Evolutionary conservation across 2,797 vertebrate genomes (phyloP).

Genomic region (Mastacembelus armatus): DNA sequence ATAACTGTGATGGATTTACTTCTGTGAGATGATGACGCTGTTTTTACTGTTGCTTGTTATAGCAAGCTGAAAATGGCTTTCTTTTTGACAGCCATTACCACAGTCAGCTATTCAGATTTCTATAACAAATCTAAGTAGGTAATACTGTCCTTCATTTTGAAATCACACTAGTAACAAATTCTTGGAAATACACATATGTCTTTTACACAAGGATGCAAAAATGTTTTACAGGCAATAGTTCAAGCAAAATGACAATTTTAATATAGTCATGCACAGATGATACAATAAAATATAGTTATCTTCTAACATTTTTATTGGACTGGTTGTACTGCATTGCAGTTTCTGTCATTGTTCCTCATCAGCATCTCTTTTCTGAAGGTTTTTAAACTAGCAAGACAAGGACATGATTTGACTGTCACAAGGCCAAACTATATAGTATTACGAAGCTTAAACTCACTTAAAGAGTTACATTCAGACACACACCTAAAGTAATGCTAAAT

Average conservation of each 20-base stretch:
- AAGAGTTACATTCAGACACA: neutral
- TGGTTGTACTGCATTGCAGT: no score
- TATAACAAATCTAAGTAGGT: neutral
- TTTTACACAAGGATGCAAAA: neutral
- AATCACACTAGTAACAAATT: no score
- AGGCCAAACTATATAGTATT: neutral
- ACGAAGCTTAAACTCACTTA: no score
- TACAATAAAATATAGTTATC: no score
- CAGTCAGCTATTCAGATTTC: conserved; percentile 4
- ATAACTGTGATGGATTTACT: conserved; percentile 17
- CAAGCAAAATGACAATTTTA: no score
- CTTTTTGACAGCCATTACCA: neutral
- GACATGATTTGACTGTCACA: neutral
- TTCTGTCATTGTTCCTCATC: no score
- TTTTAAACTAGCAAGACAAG: neutral
- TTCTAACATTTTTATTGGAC: no score
- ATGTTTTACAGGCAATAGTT: neutral
- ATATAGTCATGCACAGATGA: no score
- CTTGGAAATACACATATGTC: neutral
- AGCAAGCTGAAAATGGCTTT: conserved; percentile 6
- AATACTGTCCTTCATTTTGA: neutral
- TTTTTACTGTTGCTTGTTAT: conserved; percentile 3
- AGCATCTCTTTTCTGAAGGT: neutral
- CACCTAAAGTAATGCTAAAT: neutral
- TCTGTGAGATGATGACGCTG: conserved; percentile 15